Percentiles rank a stretch among this genome's conserved stretches.
Conservation (phyloP, 2,888 invertebrate species). For the Ichneumon xanthorius region DNA sequence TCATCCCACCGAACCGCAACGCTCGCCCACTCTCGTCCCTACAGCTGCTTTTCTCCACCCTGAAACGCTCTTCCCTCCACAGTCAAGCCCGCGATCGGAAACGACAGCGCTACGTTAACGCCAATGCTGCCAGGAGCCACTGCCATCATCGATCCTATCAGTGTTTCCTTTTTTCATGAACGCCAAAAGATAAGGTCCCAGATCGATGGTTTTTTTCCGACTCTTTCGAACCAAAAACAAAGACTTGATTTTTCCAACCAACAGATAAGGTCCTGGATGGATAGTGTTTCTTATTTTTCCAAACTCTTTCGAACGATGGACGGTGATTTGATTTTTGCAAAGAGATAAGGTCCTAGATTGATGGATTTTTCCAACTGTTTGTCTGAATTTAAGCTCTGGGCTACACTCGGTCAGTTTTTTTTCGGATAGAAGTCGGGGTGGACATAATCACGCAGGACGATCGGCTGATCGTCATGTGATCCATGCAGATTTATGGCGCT, state of each 20-base stretch:
- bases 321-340: not conserved
- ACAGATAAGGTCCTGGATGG: not conserved
- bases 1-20: slow-evolving; percentile 79
- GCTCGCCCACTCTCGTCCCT: slow-evolving; percentile 74
- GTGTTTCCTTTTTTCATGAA: not conserved
- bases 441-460: not conserved
- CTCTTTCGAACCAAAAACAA: not conserved
- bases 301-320: not conserved
- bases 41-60: slow-evolving; percentile 53
- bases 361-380: not conserved
- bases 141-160: not conserved
- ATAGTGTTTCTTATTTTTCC: not conserved
- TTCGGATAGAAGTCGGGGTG: not conserved
- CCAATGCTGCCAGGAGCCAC: slow-evolving; percentile 9
- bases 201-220: not conserved
- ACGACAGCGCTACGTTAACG: slow-evolving; percentile 43
- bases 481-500: not conserved
- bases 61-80: slow-evolving; percentile 50
- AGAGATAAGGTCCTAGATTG: not conserved
- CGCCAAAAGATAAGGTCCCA: not conserved
- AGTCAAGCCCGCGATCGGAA: slow-evolving; percentile 51
- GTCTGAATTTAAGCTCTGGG: not conserved
- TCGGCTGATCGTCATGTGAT: not conserved
- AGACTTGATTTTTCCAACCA: not conserved
- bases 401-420: not conserved